phyloP scores from a whole-genome alignment of 2,797 vertebrate genomes.

The Alcedo atthis region DNA sequence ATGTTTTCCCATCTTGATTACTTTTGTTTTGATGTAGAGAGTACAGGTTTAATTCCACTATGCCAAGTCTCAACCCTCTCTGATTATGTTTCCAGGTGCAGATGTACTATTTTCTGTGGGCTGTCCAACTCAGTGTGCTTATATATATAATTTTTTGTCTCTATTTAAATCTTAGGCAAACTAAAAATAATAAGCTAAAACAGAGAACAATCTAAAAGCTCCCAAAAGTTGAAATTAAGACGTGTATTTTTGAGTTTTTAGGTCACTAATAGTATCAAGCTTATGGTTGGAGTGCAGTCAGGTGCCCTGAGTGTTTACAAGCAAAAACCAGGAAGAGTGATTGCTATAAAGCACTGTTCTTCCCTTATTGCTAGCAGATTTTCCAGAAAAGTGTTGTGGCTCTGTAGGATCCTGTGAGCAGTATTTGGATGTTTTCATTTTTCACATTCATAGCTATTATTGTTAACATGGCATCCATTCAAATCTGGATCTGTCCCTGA shows the following conservation, averaged over 20 bases:
- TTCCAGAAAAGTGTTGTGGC: not conserved
- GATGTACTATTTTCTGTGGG: not conserved
- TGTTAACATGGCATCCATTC: not conserved
- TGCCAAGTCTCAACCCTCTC: not conserved
- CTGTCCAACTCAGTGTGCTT: not conserved
- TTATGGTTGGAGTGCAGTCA: not conserved
- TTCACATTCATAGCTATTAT: not conserved
- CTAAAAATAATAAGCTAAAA: not conserved
- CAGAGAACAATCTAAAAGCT: not conserved
- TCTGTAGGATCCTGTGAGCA: not conserved
- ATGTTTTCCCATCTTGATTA: constrained; percentile 19
- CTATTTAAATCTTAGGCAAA: not conserved
- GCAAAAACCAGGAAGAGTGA: not conserved
- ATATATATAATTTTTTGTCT: not conserved
- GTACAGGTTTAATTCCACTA: not conserved
- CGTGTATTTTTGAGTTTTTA: not conserved
- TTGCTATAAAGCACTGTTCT: not conserved
- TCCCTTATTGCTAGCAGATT: not conserved
- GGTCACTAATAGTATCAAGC: not conserved
- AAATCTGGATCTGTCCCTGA: not conserved
- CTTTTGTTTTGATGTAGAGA: constrained; percentile 4
- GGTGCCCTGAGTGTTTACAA: not conserved
- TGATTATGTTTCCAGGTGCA: not conserved
- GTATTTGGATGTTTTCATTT: not conserved
- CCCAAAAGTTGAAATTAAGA: not conserved